These are phyloP conservation scores for Cremastobaeus sp. DNA, from an alignment of 2,888 invertebrate species.

Conservation along the genomic window DNA sequence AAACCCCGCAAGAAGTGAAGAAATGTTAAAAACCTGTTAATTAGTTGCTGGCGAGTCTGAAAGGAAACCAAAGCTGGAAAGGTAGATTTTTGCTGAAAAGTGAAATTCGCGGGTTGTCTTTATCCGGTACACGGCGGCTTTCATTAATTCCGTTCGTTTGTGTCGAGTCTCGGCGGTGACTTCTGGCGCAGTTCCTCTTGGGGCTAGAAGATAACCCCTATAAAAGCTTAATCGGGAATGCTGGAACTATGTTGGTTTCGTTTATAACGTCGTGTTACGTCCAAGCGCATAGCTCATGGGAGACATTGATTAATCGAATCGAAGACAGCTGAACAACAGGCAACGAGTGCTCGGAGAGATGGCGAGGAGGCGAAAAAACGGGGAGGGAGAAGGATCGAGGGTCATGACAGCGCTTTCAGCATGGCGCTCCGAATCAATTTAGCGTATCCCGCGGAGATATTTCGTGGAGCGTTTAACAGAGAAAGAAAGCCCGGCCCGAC, in stretches of 20 bases:
- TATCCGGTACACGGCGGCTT: no score
- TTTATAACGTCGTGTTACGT: constrained; percentile 30
- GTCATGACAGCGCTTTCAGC: constrained; percentile 67
- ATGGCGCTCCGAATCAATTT: constrained; percentile 71
- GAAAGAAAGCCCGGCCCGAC: constrained; percentile 20
- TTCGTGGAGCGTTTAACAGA: constrained; percentile 28
- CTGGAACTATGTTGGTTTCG: constrained; percentile 27
- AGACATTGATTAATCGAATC: constrained; percentile 58
- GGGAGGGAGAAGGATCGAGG: constrained; percentile 50
- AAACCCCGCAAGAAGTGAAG: no score
- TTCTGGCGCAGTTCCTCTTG: no score
- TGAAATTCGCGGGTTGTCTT: no score
- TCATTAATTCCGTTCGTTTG: no score
- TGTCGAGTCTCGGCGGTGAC: no score
- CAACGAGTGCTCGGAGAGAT: constrained; percentile 24
- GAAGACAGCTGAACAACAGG: constrained; percentile 45
- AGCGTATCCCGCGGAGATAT: constrained; percentile 65
- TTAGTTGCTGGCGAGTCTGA: no score
- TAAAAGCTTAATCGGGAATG: constrained; percentile 32
- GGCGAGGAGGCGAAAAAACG: constrained; percentile 12
- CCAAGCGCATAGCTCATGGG: constrained; percentile 27
- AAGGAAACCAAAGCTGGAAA: no score
- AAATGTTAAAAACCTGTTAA: no score
- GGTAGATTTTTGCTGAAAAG: no score
- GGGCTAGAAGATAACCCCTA: constrained; percentile 4